phyloP scores from a whole-genome alignment of 2,888 invertebrate species.

The Drosophila histrio region DNA sequence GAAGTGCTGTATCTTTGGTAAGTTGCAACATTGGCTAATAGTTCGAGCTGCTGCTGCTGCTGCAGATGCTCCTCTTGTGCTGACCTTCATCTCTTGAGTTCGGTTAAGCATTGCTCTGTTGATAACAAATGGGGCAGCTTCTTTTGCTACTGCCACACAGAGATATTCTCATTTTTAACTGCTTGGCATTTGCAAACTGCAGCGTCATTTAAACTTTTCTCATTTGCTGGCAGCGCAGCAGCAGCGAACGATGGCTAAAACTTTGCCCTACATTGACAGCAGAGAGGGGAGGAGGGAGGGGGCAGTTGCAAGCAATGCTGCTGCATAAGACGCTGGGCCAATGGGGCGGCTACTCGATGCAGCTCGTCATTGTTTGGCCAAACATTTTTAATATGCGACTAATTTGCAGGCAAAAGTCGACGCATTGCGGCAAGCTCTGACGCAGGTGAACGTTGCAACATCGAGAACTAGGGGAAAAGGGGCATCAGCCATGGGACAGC shows the following conservation, averaged over 20 bases:
- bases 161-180: conserved; percentile 77
- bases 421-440: conserved; percentile 66
- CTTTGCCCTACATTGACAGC: conserved; percentile 55
- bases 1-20: conserved; percentile 1
- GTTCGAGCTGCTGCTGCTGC: conserved; percentile 13
- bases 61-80: not conserved
- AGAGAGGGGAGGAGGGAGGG: conserved; percentile 8
- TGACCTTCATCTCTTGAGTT: conserved; percentile 34
- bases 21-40: conserved; percentile 2
- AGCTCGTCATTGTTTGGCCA: conserved; percentile 70
- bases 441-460: conserved; percentile 15
- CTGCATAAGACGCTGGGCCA: conserved; percentile 15
- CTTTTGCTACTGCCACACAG: conserved; percentile 29
- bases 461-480: no score
- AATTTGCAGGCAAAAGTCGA: conserved; percentile 65
- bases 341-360: conserved; percentile 19
- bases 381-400: conserved; percentile 79
- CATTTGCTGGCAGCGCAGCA: conserved; percentile 65
- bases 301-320: not conserved
- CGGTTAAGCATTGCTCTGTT: conserved; percentile 27
- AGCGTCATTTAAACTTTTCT: conserved; percentile 80
- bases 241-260: conserved; percentile 46
- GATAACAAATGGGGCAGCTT: conserved; percentile 71
- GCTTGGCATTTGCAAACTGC: conserved; percentile 79
- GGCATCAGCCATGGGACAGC: conserved; percentile 1